These are phyloP conservation scores for Gambusia yucatana DNA, from an alignment of 2,797 vertebrate species.

Conservation along the genomic window DNA sequence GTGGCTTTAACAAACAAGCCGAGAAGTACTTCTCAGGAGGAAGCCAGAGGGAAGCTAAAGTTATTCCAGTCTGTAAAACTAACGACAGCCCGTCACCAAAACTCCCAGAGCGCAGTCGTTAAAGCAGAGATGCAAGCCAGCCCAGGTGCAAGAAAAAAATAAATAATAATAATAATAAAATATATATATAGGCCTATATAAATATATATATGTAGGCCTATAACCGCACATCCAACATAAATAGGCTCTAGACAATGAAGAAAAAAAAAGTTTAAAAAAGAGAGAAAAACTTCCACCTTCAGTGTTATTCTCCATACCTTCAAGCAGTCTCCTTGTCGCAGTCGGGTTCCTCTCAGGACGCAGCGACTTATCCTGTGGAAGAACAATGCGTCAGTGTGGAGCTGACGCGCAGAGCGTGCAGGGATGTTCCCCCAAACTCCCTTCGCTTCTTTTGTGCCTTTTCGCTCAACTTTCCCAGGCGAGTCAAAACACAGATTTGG, in stretches of 20 bases:
- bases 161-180: neutral
- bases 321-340: constrained; percentile 15
- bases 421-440: constrained; percentile 66
- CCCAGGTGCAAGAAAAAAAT: constrained; percentile 21
- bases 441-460: constrained; percentile 57
- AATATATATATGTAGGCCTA: neutral
- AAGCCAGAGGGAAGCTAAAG: constrained; percentile 14
- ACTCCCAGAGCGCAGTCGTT: constrained; percentile 36
- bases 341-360: constrained; percentile 37
- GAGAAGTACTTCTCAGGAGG: constrained; percentile 3
- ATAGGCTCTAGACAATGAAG: constrained; percentile 3
- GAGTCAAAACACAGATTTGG: constrained; percentile 77
- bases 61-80: constrained; percentile 20
- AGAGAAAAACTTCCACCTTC: constrained; percentile 13
- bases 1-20: constrained; percentile 8
- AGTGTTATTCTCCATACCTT: constrained; percentile 63
- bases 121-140: constrained; percentile 44
- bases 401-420: constrained; percentile 34
- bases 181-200: neutral
- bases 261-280: neutral
- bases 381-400: constrained; percentile 29
- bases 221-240: constrained; percentile 32
- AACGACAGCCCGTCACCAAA: constrained; percentile 62
- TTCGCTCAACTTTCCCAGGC: constrained; percentile 72
- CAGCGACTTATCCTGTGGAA: constrained; percentile 28